These are phyloP conservation scores for Cliona cf. orientalis DNA, from an alignment of 37 sponge, comb jelly and placozoan genomes.

Conservation along the genomic window DNA sequence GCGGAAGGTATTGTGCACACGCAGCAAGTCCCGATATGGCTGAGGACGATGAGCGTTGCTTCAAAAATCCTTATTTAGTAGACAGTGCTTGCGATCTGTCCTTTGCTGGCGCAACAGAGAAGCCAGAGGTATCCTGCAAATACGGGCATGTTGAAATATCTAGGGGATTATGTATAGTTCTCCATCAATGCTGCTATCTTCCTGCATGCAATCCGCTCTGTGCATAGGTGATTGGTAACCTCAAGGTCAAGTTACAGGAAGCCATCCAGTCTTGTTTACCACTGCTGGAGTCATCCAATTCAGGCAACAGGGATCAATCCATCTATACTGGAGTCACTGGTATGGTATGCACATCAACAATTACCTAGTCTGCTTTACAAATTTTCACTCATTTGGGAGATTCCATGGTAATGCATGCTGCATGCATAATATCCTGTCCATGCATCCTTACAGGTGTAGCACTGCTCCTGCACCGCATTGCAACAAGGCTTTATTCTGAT, in stretches of 20 bases:
- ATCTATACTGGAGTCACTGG: constrained; percentile 59
- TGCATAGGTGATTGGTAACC: constrained; percentile 9
- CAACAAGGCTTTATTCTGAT: constrained; percentile 47
- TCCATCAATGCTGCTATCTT: neutral
- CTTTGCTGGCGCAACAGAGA: neutral
- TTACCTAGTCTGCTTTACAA: neutral
- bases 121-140: neutral
- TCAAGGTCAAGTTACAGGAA: constrained; percentile 15
- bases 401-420: neutral
- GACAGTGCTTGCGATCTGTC: neutral
- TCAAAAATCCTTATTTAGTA: constrained; percentile 1
- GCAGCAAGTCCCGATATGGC: no score
- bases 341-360: neutral
- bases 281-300: neutral
- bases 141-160: neutral
- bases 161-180: neutral
- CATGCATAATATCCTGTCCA: neutral
- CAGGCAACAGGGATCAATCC: constrained; percentile 13
- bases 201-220: no score
- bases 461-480: constrained; percentile 73
- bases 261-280: neutral
- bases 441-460: constrained; percentile 66
- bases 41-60: neutral
- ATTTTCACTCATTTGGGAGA: neutral
- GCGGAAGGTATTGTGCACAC: no score